A percentile compares a stretch with the other conserved stretches of the same genome.
Conservation (phyloP, 1,140 invertebrate species). For the Papilio polyxenes region DNA sequence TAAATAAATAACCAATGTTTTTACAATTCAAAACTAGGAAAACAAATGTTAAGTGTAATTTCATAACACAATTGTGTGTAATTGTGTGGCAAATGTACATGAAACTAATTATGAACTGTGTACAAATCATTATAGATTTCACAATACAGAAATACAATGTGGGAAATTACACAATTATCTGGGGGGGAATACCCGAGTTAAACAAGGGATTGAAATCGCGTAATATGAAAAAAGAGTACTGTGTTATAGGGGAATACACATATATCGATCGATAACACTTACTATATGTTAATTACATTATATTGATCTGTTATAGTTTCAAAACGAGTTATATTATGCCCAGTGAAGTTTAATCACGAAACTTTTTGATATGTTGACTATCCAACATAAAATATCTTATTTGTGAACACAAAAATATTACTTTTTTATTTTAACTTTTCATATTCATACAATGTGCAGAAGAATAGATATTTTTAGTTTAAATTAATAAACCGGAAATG, state of each 20-base stretch:
- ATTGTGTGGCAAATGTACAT: no score
- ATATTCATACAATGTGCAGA: not conserved
- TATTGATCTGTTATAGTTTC: not conserved
- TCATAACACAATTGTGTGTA: no score
- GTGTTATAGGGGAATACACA: not conserved
- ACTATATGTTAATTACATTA: not conserved
- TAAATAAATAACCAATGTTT: no score
- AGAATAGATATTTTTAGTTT: not conserved
- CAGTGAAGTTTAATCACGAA: not conserved
- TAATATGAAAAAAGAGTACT: no score
- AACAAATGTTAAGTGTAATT: no score
- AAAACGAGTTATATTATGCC: not conserved
- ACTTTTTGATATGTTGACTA: not conserved
- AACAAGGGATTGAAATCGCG: no score
- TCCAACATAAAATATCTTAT: not conserved
- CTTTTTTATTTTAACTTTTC: not conserved
- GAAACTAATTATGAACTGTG: no score
- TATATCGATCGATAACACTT: not conserved
- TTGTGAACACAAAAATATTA: not conserved
- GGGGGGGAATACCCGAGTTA: no score
- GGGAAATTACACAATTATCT: no score
- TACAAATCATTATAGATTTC: no score
- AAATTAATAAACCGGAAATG: constrained; percentile 5
- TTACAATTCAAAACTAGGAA: no score
- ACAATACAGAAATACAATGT: no score